These are phyloP conservation scores for Spialia ferax DNA, from an alignment of 2,888 invertebrate species.

Conservation along the genomic window DNA sequence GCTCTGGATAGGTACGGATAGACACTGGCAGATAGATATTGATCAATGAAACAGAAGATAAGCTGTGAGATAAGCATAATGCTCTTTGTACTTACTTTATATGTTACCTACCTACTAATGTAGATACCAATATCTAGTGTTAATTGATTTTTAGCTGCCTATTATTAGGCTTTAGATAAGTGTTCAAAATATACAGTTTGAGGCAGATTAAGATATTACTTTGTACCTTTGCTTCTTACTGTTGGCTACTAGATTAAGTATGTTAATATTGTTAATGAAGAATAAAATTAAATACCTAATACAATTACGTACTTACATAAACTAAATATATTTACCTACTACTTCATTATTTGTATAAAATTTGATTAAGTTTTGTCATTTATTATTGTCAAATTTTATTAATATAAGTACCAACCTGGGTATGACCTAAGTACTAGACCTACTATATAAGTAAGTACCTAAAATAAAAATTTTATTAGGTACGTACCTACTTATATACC, in stretches of 20 bases:
- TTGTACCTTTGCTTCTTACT: slow-evolving; percentile 23
- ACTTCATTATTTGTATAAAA: slow-evolving; percentile 24
- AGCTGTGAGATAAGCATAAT: too few species aligned
- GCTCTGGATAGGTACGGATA: too few species aligned
- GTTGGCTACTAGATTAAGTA: slow-evolving; percentile 36
- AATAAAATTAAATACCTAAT: neutral
- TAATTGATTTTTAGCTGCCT: neutral
- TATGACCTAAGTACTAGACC: too few species aligned
- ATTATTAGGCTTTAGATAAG: neutral
- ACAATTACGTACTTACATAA: slow-evolving; percentile 13
- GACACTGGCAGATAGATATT: too few species aligned
- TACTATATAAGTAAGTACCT: neutral
- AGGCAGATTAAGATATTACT: slow-evolving; percentile 14
- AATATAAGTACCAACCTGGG: slow-evolving; percentile 11
- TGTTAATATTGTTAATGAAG: neutral
- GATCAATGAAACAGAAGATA: too few species aligned
- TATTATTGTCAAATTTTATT: neutral
- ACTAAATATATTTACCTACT: neutral
- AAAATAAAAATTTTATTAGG: neutral
- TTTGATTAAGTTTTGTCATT: slow-evolving; percentile 9
- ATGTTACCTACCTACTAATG: too few species aligned
- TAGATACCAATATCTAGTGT: neutral
- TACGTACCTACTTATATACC: neutral
- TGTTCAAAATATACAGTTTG: slow-evolving; percentile 31
- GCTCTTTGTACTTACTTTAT: too few species aligned